Evolutionary conservation across 2,797 vertebrate genomes (phyloP), one percentile per base, ranked within the genome.

Genomic region (Lycodopsis pacificus): DNA sequence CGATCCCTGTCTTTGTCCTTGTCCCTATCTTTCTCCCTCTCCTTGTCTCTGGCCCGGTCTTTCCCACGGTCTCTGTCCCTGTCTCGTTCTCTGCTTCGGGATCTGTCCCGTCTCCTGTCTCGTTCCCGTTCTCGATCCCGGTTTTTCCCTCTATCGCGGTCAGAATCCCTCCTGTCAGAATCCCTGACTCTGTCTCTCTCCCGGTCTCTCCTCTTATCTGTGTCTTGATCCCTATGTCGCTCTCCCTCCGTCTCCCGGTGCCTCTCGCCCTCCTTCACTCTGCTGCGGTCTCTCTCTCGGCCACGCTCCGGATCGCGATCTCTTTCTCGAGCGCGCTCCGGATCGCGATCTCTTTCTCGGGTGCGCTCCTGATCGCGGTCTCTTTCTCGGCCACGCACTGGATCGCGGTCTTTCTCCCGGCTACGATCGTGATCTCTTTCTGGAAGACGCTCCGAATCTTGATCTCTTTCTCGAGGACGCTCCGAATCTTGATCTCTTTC

Each of bases 401-500:
- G 38, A 25, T 94, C 91, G 2, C 83, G 73, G 4, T 94, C 27
- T 27, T 27, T 27, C 93, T 63, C 92, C 91, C 0, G 36, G 30
- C 30, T 30, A 30, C 30, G 42, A 20, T 94, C 91, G 2, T 54
- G 70, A 4, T 94, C 93, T 62, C 91, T 84, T 12, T 97, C 97
- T 71, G 94, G 14, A 0, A 0, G 1, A 5, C 67, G 38, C 17
- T 69, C 66, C 0, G 38, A 5, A 25, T 67, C 34, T 1, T 34
- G 38, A 0, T 58, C 53, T 44, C 2, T 44, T 57, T 92, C 92
- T 62, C 88, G 51, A 36, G 63, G 81, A 4, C 88, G 81, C 30
- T 93, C 91, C 0, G 32, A n/a, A 25, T 94, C 91, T 1, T 80
- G 76, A 1, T 94, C 94, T 65, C 89, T 85, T 14, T 97, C 97